Evolutionary conservation across 2,888 invertebrate genomes (phyloP), one percentile per base, ranked within the genome.

Genomic region (Diplazon laetatorius): DNA sequence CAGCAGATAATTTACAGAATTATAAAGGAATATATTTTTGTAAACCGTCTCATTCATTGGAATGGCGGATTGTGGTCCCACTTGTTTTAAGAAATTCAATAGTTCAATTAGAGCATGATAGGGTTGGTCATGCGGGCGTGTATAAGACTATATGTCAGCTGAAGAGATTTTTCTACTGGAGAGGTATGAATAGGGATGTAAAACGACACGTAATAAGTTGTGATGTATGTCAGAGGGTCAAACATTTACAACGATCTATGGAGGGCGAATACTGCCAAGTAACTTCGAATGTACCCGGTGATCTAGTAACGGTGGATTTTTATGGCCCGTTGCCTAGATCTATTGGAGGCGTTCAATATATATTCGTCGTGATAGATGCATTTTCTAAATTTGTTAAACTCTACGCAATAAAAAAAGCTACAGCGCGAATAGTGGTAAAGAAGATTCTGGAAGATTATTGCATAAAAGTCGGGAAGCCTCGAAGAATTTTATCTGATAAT

Each of bases 301-400:
- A 42, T 12, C n/a, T 42, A 9, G n/a, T 76, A 1, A 63, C 69
- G 4, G 70, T 76, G 6, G 70, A 76, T 5, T 76, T 62, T 16
- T 12, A 42, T 12, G 42, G 12, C 2, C 42, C 42, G 12, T n/a
- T 42, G 3, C 42, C 8, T 6, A 9, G 12, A 12, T 42, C 5
- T 9, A n/a, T 42, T 9, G 5, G 42, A 9, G 12, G n/a, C 12
- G 42, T 42, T 6, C 62, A 70, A 70, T 39, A 46, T 30, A n/a
- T n/a, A n/a, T n/a, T 70, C 63, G 0, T 46, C 60, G 39, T 50
- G 42, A 9, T 62, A 46, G 6, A 12, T n/a, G 42, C 42, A 12
- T 42, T 42, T n/a, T n/a, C n/a, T n/a, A 55, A 55, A 35, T 35
- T 30, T 0, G 55, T 55, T 0, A 48, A 46, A 16, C 25, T 77